Percentiles rank a stretch among this genome's conserved stretches.
These are phyloP conservation scores for Sabatieria punctata DNA, from an alignment of 2,888 invertebrate genomes.

Conservation along the genomic window DNA sequence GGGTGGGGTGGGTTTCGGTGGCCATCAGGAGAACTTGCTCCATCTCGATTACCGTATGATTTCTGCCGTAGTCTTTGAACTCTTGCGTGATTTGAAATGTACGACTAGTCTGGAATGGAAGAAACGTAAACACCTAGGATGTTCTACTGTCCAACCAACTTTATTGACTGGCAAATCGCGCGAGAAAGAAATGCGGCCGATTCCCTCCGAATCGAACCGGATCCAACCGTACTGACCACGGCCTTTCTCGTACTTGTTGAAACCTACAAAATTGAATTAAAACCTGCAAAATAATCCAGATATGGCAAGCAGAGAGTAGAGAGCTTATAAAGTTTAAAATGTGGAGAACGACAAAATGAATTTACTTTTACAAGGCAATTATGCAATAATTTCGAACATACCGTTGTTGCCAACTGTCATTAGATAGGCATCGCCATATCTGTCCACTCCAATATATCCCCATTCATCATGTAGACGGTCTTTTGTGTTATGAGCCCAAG, in stretches of 20 bases:
- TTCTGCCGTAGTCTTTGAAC: background rate
- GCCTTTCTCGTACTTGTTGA: slow-evolving; percentile 7
- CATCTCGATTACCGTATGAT: background rate
- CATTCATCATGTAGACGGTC: slow-evolving; percentile 9
- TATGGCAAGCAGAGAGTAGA: no score
- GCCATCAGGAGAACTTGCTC: slow-evolving; percentile 6
- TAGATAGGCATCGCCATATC: background rate
- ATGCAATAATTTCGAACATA: no score
- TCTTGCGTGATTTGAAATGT: background rate
- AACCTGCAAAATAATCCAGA: no score
- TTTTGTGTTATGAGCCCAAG: slow-evolving; percentile 8
- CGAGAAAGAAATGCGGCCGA: slow-evolving; percentile 4
- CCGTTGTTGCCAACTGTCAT: slow-evolving; percentile 9
- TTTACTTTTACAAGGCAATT: no score
- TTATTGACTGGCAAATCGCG: slow-evolving; percentile 5
- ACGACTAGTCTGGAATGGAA: background rate
- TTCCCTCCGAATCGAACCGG: background rate
- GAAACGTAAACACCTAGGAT: background rate
- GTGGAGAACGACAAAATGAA: no score
- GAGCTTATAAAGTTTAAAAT: no score
- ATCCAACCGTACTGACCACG: background rate
- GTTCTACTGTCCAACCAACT: no score
- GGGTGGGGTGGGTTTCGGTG: slow-evolving; percentile 6
- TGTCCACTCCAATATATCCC: slow-evolving; percentile 4
- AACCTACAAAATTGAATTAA: slow-evolving; percentile 1